Evolutionary conservation across 2,797 vertebrate species (phyloP), one percentile per base, ranked within the genome.

Genomic region (Delichon dasypus): DNA sequence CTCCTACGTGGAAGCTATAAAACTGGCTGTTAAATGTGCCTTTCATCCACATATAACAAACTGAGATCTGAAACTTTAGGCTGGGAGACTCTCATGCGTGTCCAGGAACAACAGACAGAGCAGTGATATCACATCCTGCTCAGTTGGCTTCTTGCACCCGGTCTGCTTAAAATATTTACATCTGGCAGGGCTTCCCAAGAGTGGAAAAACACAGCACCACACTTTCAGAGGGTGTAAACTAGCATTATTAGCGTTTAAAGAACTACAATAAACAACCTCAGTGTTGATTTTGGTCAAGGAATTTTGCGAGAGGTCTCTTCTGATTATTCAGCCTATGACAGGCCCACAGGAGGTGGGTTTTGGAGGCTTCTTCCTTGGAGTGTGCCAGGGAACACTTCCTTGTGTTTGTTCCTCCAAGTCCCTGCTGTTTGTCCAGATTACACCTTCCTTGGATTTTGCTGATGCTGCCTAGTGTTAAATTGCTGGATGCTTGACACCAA

Each of bases 1-100:
- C 26, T 44, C 1, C 0, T n/a, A 6, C 14, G 8, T 34, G 11
- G 18, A n/a, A 72, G 47, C 19, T 70, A 3, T 38, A 4, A 29
- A 58, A 81, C 21, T 7, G 20, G 6, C 22, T 84, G 36, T 62
- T 80, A 66, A 83, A 55, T 48, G 13, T 65, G 62, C n/a, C 72
- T 90, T 78, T 60, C 36, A 55, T 34, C 38, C 32, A 40, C 1
- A 1, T 21, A 6, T 7, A 61, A 57, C 34, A 62, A 86, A 58
- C 0, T 19, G 27, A 60, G 27, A 64, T 51, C 47, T 78, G 47
- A 36, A 23, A 58, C 18, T 64, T 80, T 16, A 16, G 42, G 42
- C 8, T 54, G 32, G 1, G 3, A 80, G n/a, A 18, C 23, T 60
- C 14, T 67, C 21, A 5, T 19, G 19, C 1, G 2, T 5, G 7